These are phyloP conservation scores for Moxostoma hubbsi DNA, from an alignment of 2,797 vertebrate genomes.

Conservation along the genomic window DNA sequence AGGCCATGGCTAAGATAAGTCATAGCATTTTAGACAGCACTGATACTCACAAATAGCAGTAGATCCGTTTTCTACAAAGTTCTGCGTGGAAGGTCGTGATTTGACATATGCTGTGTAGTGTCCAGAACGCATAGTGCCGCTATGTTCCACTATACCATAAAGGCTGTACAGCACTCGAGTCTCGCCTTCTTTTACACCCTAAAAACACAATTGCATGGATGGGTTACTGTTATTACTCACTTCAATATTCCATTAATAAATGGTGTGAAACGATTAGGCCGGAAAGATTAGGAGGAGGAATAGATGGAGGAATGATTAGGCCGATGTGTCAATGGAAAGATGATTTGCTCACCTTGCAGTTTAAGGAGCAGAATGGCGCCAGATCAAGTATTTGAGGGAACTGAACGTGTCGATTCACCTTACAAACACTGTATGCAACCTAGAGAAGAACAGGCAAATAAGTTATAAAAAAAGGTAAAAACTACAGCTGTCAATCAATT, in stretches of 20 bases:
- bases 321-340: not conserved
- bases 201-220: slow-evolving; percentile 33
- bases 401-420: slow-evolving; percentile 91
- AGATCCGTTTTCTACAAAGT: slow-evolving; percentile 71
- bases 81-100: slow-evolving; percentile 73
- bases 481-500: not conserved
- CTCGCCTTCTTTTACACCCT: slow-evolving; percentile 84
- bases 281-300: not conserved
- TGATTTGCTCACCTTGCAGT: slow-evolving; percentile 86
- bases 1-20: too few relatives aligned
- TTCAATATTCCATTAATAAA: too few relatives aligned
- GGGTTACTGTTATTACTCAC: too few relatives aligned
- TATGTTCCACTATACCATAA: slow-evolving; percentile 95
- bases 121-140: slow-evolving; percentile 95
- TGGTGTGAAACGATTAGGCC: not conserved
- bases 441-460: slow-evolving; percentile 62
- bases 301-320: not conserved
- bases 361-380: slow-evolving; percentile 89
- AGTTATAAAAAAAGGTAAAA: not conserved
- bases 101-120: slow-evolving; percentile 97
- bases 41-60: slow-evolving; percentile 71
- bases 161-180: slow-evolving; percentile 86
- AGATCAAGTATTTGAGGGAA: slow-evolving; percentile 93
- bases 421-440: slow-evolving; percentile 91
- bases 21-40: not conserved